Conservation (phyloP, 2,113 vertebrate genomes). For the Micronycteris hirsuta region DNA sequence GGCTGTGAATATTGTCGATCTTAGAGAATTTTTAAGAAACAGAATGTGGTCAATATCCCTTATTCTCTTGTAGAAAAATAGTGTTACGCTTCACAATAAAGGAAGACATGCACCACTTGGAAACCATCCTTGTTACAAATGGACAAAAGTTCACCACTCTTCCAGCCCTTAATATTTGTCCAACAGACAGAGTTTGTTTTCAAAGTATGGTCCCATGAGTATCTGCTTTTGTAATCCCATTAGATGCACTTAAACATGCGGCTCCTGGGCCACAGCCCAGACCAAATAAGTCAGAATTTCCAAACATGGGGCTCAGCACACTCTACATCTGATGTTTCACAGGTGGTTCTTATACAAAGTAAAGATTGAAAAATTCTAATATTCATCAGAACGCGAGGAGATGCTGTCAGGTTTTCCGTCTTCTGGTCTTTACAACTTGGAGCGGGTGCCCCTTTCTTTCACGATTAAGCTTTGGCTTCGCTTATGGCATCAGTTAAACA, state of each 20-base stretch:
- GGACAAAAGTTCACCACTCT: neutral
- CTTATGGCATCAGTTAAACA: neutral
- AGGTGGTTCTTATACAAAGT: neutral
- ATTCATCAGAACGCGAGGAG: neutral
- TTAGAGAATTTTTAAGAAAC: neutral
- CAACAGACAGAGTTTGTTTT: neutral
- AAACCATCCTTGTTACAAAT: neutral
- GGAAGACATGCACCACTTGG: neutral
- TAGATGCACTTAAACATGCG: neutral
- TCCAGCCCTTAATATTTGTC: neutral
- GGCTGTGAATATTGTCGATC: neutral
- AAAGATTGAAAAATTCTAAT: neutral
- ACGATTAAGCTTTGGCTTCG: neutral
- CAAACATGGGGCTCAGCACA: neutral
- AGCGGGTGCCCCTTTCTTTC: neutral
- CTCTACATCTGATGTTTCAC: neutral
- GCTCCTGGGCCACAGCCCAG: neutral
- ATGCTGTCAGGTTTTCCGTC: neutral
- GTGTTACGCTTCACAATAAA: neutral
- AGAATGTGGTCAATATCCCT: neutral
- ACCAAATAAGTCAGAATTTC: neutral
- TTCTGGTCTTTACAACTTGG: neutral
- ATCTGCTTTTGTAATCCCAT: neutral
- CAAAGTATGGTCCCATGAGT: neutral
- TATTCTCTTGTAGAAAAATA: neutral